Percentiles rank a stretch among this genome's conserved stretches.
phyloP scores from a whole-genome alignment of 2,797 vertebrate genomes.

The Pseudomugil gertrudae region DNA sequence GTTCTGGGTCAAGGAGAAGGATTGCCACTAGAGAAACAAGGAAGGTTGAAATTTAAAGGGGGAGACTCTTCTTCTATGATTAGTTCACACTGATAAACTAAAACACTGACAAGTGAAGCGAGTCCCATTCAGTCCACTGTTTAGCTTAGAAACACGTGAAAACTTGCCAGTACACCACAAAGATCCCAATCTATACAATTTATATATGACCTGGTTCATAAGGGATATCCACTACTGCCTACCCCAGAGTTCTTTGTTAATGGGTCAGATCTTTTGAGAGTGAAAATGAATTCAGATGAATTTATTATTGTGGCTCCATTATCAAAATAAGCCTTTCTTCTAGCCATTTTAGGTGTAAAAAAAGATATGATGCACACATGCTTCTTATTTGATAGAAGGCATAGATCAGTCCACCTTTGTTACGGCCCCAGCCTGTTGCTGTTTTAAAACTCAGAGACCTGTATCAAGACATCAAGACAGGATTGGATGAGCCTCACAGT shows the following conservation, averaged over 20 bases:
- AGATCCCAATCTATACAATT: not conserved
- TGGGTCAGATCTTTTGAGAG: not conserved
- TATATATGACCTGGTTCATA: too few species aligned
- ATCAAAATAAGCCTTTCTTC: conserved; percentile 29
- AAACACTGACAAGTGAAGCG: not conserved
- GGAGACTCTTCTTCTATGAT: conserved; percentile 34
- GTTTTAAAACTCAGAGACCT: too few species aligned
- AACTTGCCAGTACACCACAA: not conserved
- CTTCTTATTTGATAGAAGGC: conserved; percentile 3
- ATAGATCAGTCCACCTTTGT: not conserved
- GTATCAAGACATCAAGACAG: too few species aligned
- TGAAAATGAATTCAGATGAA: not conserved
- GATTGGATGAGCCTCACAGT: too few species aligned
- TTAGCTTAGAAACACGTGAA: not conserved
- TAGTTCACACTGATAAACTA: conserved; percentile 21
- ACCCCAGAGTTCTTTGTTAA: not conserved
- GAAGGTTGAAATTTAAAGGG: conserved; percentile 16
- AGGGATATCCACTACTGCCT: not conserved
- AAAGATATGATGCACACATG: conserved; percentile 7
- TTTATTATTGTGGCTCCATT: not conserved
- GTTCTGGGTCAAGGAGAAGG: conserved; percentile 60
- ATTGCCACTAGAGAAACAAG: conserved; percentile 20
- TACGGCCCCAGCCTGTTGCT: too few species aligned
- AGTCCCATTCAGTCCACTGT: too few species aligned
- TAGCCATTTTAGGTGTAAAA: conserved; percentile 15